These are phyloP conservation scores for Masnerella sp. DNA, from an alignment of 2,888 invertebrate species.

Conservation along the genomic window DNA sequence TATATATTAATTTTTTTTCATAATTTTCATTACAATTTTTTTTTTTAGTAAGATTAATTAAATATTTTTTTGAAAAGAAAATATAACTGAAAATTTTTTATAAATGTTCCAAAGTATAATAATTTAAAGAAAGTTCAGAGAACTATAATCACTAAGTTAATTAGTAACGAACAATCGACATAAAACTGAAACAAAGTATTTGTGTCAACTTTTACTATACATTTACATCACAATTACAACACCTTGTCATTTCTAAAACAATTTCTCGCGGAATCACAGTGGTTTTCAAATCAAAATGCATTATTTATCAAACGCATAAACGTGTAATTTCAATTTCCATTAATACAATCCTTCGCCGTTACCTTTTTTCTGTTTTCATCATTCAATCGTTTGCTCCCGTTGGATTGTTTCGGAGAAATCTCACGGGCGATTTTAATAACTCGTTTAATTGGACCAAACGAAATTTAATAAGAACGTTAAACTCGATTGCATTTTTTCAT, in stretches of 20 bases:
- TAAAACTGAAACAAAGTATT: constrained; percentile 18
- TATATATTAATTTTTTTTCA: too few relatives aligned
- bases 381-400: constrained; percentile 2
- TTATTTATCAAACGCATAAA: constrained; percentile 19
- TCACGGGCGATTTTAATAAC: not conserved
- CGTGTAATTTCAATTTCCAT: constrained; percentile 15
- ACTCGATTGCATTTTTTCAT: too few relatives aligned
- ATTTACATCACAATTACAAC: constrained; percentile 32
- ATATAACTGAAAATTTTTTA: too few relatives aligned
- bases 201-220: constrained; percentile 41
- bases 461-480: not conserved
- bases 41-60: too few relatives aligned
- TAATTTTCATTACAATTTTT: too few relatives aligned
- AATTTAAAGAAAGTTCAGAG: too few relatives aligned
- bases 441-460: not conserved
- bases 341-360: not conserved
- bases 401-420: constrained; percentile 9
- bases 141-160: too few relatives aligned
- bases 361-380: not conserved
- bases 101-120: too few relatives aligned
- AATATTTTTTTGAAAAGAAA: too few relatives aligned
- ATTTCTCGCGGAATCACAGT: constrained; percentile 8
- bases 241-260: constrained; percentile 36
- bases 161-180: too few relatives aligned
- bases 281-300: constrained; percentile 16